These are phyloP conservation scores for Alaudala cheleensis DNA, from an alignment of 2,113 vertebrate species.

Conservation along the genomic window DNA sequence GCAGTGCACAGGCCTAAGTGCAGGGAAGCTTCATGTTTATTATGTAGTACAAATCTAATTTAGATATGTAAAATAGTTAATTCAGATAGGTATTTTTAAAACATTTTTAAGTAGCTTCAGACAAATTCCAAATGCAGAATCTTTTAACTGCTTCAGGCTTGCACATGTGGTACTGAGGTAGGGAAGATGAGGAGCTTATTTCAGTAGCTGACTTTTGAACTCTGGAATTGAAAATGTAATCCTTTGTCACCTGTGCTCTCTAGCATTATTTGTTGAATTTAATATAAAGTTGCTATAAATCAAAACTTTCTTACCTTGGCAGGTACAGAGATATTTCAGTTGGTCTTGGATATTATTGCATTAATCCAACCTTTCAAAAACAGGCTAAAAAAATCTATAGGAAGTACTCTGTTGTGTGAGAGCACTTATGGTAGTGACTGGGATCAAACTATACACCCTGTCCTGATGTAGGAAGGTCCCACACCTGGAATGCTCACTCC, in stretches of 20 bases:
- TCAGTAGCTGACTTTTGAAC: background rate
- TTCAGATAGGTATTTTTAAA: background rate
- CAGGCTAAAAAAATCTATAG: background rate
- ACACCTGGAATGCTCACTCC: background rate
- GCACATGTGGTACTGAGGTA: background rate
- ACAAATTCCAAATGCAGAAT: background rate
- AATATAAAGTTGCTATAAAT: background rate
- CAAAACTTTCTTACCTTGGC: background rate
- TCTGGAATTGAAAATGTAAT: background rate
- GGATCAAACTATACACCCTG: background rate
- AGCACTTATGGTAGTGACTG: background rate
- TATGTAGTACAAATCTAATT: background rate
- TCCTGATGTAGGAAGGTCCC: background rate
- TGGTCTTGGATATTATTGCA: background rate
- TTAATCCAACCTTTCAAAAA: background rate
- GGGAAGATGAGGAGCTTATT: background rate
- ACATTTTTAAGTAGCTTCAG: background rate
- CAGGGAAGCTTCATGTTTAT: background rate
- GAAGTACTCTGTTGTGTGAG: background rate
- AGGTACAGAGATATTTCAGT: background rate
- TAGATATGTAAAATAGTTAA: background rate
- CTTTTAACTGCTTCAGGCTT: background rate
- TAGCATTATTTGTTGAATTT: background rate
- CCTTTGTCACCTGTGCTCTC: background rate
- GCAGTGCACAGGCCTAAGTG: background rate